Evolutionary conservation across 2,113 vertebrate genomes (phyloP), one percentile per base, ranked within the genome.

Genomic region (Triplophysa tibetana): DNA sequence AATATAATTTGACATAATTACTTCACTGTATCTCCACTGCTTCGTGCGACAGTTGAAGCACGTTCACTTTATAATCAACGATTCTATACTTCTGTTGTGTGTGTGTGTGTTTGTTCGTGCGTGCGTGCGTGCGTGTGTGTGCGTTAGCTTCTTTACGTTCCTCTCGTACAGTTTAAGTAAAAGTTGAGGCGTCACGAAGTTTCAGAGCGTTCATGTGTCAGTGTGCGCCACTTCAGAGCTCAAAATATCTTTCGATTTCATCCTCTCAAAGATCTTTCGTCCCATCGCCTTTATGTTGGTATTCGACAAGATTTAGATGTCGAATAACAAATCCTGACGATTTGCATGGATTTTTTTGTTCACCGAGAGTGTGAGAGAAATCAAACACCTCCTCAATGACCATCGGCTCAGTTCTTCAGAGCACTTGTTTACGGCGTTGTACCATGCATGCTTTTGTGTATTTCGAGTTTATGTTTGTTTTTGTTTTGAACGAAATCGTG

Each of bases 211-310:
- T 65, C 61, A 50, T 83, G 66, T 16, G 2, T 56, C 29, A 38
- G 63, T 38, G 61, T 63, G 75, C 68, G 69, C 79, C 64, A 52
- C 56, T 74, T 63, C 67, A 58, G 70, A 63, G 21, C 78, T 70
- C 17, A 50, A 69, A 43, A 64, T 23, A 75, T 75, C 41, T 63
- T 75, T 75, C 58, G 41, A 63, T 75, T 63, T 48, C 58, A 61
- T 77, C 48, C 61, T 83, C 63, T 83, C 65, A 21, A 60, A 76
- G 69, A 21, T 67, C 24, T 82, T 3, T 17, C 58, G 83, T 67
- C 83, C 87, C 89, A 90, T 89, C 92, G 88, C 90, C 85, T 86
- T 58, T 26, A 29, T n/a, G n/a, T 16, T 21, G n/a, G 54, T 19
- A 21, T 21, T 33, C 16, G 48, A 21, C 17, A 45, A 16, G 45